Evolutionary conservation across 23 tunicate genomes (phyloP).

Genomic region (Oikopleura dioica): DNA sequence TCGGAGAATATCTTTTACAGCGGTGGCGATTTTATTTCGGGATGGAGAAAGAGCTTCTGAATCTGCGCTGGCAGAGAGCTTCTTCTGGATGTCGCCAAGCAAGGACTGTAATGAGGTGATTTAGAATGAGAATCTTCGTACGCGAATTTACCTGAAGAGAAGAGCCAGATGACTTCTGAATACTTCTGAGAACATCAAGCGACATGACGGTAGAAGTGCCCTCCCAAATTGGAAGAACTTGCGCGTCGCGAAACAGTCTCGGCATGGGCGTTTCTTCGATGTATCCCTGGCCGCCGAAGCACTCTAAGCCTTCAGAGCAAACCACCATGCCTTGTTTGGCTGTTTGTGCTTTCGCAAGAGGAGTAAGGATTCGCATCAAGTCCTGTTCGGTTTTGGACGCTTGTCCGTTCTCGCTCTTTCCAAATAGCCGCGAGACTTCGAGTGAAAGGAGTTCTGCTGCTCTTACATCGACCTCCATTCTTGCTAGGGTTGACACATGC

Average conservation of each 20-base stretch:
- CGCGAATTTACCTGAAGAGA: conserved; percentile 10
- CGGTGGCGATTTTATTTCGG: too few species aligned
- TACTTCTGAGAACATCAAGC: conserved; percentile 40
- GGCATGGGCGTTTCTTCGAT: conserved; percentile 73
- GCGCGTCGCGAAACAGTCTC: conserved; percentile 41
- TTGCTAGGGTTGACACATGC: conserved; percentile 64
- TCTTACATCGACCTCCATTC: conserved; percentile 54
- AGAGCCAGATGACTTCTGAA: conserved; percentile 46
- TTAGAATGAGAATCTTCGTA: too few species aligned
- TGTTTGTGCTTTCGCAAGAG: conserved; percentile 47
- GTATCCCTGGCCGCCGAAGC: conserved; percentile 90
- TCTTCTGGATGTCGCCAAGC: too few species aligned
- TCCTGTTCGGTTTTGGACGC: conserved; percentile 20
- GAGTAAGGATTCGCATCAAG: conserved; percentile 36
- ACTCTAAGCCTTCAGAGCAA: conserved; percentile 56
- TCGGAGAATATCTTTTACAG: too few species aligned
- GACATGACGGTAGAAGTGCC: conserved; percentile 74
- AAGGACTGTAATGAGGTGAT: too few species aligned
- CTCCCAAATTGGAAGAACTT: conserved; percentile 82
- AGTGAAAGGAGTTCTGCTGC: conserved; percentile 39
- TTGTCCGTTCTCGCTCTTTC: conserved; percentile 23
- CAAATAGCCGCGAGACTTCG: conserved; percentile 42
- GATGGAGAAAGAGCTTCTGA: too few species aligned
- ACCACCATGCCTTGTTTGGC: conserved; percentile 57
- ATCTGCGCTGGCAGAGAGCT: too few species aligned